Percentiles rank a stretch among this genome's conserved stretches.
phyloP scores from a whole-genome alignment of 2,888 invertebrate species.

The Xiphydria camelus region DNA sequence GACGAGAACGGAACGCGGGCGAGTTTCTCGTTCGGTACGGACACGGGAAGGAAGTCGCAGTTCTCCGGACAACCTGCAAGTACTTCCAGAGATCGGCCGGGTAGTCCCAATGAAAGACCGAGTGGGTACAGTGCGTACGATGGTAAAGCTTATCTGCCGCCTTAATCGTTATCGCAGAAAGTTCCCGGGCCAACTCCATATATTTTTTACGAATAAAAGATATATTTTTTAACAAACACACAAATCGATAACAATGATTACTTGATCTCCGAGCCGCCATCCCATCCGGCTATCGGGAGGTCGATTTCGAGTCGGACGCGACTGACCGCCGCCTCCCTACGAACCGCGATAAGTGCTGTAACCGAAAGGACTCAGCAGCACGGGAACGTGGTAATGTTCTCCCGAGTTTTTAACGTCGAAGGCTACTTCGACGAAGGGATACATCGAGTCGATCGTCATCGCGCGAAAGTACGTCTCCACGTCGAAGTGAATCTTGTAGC shows the following conservation, averaged over 20 bases:
- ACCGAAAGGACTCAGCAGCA: slow-evolving; percentile 73
- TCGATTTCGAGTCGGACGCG: too few species aligned
- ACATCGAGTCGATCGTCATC: slow-evolving; percentile 64
- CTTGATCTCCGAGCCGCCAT: too few species aligned
- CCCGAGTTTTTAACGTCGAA: slow-evolving; percentile 65
- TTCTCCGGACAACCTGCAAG: background rate
- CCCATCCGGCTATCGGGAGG: too few species aligned
- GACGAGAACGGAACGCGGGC: slow-evolving; percentile 53
- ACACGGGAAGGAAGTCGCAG: slow-evolving; percentile 8
- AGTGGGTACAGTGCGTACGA: too few species aligned
- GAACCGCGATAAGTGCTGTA: slow-evolving; percentile 77
- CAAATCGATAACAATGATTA: too few species aligned
- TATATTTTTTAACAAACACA: too few species aligned
- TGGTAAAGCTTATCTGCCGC: too few species aligned
- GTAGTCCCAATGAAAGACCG: too few species aligned
- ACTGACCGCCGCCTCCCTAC: slow-evolving; percentile 48
- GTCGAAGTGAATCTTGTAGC: slow-evolving; percentile 73
- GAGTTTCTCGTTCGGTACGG: slow-evolving; percentile 49
- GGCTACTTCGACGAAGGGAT: slow-evolving; percentile 74
- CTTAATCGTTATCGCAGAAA: too few species aligned
- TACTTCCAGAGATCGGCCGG: too few species aligned
- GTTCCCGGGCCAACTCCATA: too few species aligned
- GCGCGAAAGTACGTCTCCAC: slow-evolving; percentile 68
- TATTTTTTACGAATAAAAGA: too few species aligned
- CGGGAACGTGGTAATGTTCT: slow-evolving; percentile 74